phyloP scores from a whole-genome alignment of 2,113 vertebrate species.

The Eulacestoma nigropectus region DNA sequence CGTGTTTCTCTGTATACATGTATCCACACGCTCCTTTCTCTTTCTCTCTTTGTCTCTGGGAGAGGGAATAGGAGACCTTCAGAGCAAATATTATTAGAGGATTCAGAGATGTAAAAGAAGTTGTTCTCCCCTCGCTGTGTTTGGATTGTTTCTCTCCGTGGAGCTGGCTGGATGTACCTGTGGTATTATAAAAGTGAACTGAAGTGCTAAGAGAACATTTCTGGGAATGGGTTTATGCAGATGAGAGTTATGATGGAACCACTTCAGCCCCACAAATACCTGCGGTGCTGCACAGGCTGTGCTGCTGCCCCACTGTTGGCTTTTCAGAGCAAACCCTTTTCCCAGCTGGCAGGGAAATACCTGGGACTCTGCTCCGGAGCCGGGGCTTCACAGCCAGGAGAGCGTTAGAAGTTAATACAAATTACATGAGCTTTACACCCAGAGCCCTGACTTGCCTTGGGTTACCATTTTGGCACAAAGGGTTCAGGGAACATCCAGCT shows the following conservation, averaged over 20 bases:
- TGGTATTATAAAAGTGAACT: neutral
- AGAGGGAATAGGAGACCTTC: neutral
- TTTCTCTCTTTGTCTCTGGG: neutral
- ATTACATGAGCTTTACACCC: conserved; percentile 54
- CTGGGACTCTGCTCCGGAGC: neutral
- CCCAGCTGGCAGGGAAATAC: neutral
- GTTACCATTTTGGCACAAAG: conserved; percentile 53
- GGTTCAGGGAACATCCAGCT: conserved; percentile 26
- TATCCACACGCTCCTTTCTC: neutral
- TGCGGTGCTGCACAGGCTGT: neutral
- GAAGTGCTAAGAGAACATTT: neutral
- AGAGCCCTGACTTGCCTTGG: conserved; percentile 31
- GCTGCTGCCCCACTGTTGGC: neutral
- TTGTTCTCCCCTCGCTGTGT: neutral
- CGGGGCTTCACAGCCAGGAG: neutral
- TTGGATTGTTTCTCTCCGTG: neutral
- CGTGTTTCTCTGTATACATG: neutral
- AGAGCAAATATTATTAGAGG: conserved; percentile 6
- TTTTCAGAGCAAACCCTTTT: neutral
- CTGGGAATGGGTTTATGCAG: neutral
- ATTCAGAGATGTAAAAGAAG: conserved; percentile 5
- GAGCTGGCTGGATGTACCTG: neutral
- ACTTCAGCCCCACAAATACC: neutral
- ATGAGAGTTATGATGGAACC: neutral
- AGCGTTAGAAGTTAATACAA: neutral